Percentiles rank a stretch among this genome's conserved stretches.
These are phyloP conservation scores for Caenorhabditis sinica DNA, from an alignment of 2,888 invertebrate genomes.

Conservation along the genomic window DNA sequence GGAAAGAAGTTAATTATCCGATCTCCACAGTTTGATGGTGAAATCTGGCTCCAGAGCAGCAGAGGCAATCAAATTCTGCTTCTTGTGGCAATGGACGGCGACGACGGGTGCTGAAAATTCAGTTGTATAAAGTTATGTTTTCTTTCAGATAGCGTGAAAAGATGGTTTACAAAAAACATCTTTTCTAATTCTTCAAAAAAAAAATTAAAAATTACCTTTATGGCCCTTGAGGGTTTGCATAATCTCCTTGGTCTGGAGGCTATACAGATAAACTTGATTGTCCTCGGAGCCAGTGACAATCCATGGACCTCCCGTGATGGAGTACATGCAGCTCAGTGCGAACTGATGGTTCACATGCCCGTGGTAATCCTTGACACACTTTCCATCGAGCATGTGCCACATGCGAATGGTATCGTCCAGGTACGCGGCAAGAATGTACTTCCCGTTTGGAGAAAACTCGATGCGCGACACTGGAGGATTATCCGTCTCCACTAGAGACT, in stretches of 20 bases:
- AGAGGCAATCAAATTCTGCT: constrained; percentile 98
- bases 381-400: constrained; percentile 99
- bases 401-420: constrained; percentile 95
- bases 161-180: background rate
- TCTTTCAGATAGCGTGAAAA: too few relatives aligned
- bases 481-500: constrained; percentile 98
- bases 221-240: constrained; percentile 98
- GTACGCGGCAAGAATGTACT: constrained; percentile 98
- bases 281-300: constrained; percentile 99
- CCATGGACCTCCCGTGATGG: constrained; percentile 99
- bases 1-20: constrained; percentile 86
- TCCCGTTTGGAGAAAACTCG: constrained; percentile 99
- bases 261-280: constrained; percentile 99
- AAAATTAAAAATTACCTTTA: constrained; percentile 87
- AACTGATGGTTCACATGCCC: constrained; percentile 99
- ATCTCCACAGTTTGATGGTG: constrained; percentile 99
- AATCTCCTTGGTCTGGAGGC: constrained; percentile 98
- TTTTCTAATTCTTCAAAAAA: background rate
- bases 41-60: constrained; percentile 98
- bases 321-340: constrained; percentile 99
- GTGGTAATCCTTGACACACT: constrained; percentile 97
- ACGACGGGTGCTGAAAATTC: constrained; percentile 91
- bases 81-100: constrained; percentile 98
- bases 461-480: constrained; percentile 99
- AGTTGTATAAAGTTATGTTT: too few relatives aligned